A percentile compares a stretch with the other conserved stretches of the same genome.
phyloP scores from a whole-genome alignment of 2,888 invertebrate genomes.

The Agrilus cyanescens region DNA sequence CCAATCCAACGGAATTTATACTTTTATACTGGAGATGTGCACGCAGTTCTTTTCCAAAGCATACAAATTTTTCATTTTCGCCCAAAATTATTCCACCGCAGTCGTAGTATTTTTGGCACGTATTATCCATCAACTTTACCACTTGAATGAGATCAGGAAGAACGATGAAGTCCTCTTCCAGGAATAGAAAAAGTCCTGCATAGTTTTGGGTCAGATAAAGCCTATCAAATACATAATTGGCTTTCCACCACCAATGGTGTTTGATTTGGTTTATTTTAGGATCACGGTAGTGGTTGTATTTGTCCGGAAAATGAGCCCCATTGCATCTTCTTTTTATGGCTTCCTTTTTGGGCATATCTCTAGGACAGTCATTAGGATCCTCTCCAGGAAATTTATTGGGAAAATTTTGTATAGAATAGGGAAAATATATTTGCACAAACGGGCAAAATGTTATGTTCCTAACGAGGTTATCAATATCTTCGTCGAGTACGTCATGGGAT shows the following conservation, averaged over 20 bases:
- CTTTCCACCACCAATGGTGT: slow-evolving; percentile 60
- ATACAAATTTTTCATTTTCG: too few species aligned
- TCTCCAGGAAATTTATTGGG: slow-evolving; percentile 45
- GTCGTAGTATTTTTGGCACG: neutral
- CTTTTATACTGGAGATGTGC: too few species aligned
- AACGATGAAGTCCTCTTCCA: slow-evolving; percentile 53
- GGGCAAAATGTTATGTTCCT: slow-evolving; percentile 42
- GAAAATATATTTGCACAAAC: slow-evolving; percentile 52
- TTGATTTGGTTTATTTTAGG: slow-evolving; percentile 42
- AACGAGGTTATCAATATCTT: slow-evolving; percentile 42
- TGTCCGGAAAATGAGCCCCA: slow-evolving; percentile 44
- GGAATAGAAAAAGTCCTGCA: slow-evolving; percentile 36
- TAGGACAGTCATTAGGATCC: slow-evolving; percentile 42
- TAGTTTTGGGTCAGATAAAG: slow-evolving; percentile 36
- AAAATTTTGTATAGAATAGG: slow-evolving; percentile 46
- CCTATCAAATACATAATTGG: slow-evolving; percentile 40
- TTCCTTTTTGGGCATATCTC: slow-evolving; percentile 19
- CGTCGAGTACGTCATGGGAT: slow-evolving; percentile 46
- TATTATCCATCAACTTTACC: slow-evolving; percentile 35
- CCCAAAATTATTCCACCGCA: neutral
- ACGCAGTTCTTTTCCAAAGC: too few species aligned
- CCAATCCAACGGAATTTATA: slow-evolving; percentile 48
- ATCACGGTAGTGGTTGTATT: slow-evolving; percentile 50
- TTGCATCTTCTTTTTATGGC: slow-evolving; percentile 38
- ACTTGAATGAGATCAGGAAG: slow-evolving; percentile 44